A percentile compares a stretch with the other conserved stretches of the same genome.
Evolutionary conservation across 2,113 vertebrate species (phyloP).

Genomic region (Blennius ocellaris): DNA sequence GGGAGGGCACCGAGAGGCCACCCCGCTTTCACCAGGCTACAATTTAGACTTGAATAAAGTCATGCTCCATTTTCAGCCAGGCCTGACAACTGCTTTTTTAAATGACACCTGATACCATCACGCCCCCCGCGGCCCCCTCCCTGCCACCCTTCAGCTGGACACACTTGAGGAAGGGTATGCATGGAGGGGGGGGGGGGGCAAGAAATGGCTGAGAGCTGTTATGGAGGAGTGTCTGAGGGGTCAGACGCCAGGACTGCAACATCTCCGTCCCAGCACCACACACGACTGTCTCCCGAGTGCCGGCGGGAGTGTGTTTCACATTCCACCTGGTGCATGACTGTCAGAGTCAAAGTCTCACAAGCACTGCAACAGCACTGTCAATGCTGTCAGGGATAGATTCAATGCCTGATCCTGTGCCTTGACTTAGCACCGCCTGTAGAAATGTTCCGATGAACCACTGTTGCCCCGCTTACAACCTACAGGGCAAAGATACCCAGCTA

Average conservation of each 20-base stretch:
- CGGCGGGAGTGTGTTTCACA: constrained; percentile 32
- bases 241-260: constrained; percentile 61
- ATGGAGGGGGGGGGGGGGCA: constrained; percentile 37
- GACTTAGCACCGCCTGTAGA: not conserved
- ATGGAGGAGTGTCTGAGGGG: constrained; percentile 57
- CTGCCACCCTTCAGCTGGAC: constrained; percentile 46
- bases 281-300: constrained; percentile 45
- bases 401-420: not conserved
- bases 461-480: too few relatives aligned
- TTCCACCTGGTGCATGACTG: constrained; percentile 35
- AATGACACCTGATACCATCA: constrained; percentile 76
- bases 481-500: too few relatives aligned
- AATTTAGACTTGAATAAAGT: constrained; percentile 68
- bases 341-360: constrained; percentile 30
- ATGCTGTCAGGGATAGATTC: not conserved
- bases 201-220: constrained; percentile 50
- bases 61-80: constrained; percentile 74
- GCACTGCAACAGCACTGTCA: not conserved
- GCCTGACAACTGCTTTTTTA: constrained; percentile 79
- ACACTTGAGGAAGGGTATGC: constrained; percentile 53
- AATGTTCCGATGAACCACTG: not conserved
- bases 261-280: constrained; percentile 44
- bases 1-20: constrained; percentile 59
- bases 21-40: constrained; percentile 62
- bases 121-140: constrained; percentile 27